A percentile compares a stretch with the other conserved stretches of the same genome.
phyloP scores from a whole-genome alignment of 2,888 invertebrate genomes.

The Drosophila mimetica region DNA sequence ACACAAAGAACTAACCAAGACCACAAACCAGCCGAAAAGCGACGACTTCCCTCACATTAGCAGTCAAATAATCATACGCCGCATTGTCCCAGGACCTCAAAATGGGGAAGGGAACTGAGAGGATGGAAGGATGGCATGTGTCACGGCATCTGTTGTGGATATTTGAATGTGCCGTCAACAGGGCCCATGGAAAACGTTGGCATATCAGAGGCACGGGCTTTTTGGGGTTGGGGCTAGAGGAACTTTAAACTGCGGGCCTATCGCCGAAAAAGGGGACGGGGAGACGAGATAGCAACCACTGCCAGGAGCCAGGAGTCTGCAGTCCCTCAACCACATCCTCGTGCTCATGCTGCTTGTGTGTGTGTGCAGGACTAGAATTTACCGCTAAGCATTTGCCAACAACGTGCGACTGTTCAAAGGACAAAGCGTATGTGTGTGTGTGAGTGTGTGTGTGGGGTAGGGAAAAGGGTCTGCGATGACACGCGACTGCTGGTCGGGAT shows the following conservation, averaged over 20 bases:
- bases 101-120: background rate
- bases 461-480: slow-evolving; percentile 20
- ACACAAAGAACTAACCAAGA: slow-evolving; percentile 37
- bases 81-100: slow-evolving; percentile 60
- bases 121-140: background rate
- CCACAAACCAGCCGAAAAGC: slow-evolving; percentile 51
- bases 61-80: slow-evolving; percentile 73
- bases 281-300: slow-evolving; percentile 38
- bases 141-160: slow-evolving; percentile 46
- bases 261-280: background rate
- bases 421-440: slow-evolving; percentile 21
- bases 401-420: slow-evolving; percentile 64
- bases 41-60: slow-evolving; percentile 52
- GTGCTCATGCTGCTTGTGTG: slow-evolving; percentile 23
- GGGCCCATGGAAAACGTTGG: slow-evolving; percentile 46
- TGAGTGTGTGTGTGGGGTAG: background rate
- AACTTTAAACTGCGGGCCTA: slow-evolving; percentile 68
- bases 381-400: slow-evolving; percentile 73
- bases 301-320: slow-evolving; percentile 25
- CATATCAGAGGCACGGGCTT: slow-evolving; percentile 44
- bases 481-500: slow-evolving; percentile 61
- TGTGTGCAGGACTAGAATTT: slow-evolving; percentile 56
- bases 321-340: slow-evolving; percentile 21
- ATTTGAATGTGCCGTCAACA: slow-evolving; percentile 58
- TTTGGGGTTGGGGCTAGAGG: slow-evolving; percentile 32